A percentile compares a stretch with the other conserved stretches of the same genome.
These are phyloP conservation scores for Solenopsis invicta DNA, from an alignment of 1,140 invertebrate species.

Conservation along the genomic window DNA sequence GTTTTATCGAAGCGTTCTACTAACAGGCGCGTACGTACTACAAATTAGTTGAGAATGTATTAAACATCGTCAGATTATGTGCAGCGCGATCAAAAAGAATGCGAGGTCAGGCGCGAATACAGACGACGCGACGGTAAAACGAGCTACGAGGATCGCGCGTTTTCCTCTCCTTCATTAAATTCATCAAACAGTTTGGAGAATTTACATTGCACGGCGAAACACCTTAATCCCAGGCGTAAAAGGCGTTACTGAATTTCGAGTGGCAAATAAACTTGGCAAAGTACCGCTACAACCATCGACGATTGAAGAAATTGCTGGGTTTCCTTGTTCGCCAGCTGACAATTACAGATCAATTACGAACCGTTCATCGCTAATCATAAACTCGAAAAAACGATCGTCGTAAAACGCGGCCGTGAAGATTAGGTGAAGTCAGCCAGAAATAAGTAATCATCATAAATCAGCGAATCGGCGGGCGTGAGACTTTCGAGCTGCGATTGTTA, in stretches of 20 bases:
- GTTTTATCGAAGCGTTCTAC: constrained; percentile 1
- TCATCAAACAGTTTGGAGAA: background rate
- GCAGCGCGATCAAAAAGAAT: constrained; percentile 38
- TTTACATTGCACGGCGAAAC: background rate
- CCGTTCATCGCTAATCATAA: constrained; percentile 43
- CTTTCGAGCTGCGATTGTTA: background rate
- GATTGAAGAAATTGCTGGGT: background rate
- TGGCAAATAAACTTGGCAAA: background rate
- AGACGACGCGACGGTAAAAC: constrained; percentile 28
- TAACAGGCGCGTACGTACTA: constrained; percentile 12
- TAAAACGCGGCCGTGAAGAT: constrained; percentile 19
- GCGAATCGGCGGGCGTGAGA: constrained; percentile 58
- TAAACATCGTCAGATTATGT: background rate
- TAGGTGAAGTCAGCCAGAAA: constrained; percentile 45
- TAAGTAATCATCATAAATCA: constrained; percentile 78
- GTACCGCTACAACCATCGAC: background rate
- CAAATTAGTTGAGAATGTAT: constrained; percentile 37
- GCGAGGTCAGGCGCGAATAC: constrained; percentile 3
- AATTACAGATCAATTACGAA: constrained; percentile 18
- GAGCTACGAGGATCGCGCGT: background rate
- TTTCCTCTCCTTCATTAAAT: too few species aligned
- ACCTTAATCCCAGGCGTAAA: background rate
- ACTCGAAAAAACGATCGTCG: constrained; percentile 17
- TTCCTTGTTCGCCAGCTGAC: background rate
- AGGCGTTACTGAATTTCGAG: background rate